Base-by-base conservation (phyloP, 1,140 invertebrate genomes). In the Polypedilum pembai region DNA sequence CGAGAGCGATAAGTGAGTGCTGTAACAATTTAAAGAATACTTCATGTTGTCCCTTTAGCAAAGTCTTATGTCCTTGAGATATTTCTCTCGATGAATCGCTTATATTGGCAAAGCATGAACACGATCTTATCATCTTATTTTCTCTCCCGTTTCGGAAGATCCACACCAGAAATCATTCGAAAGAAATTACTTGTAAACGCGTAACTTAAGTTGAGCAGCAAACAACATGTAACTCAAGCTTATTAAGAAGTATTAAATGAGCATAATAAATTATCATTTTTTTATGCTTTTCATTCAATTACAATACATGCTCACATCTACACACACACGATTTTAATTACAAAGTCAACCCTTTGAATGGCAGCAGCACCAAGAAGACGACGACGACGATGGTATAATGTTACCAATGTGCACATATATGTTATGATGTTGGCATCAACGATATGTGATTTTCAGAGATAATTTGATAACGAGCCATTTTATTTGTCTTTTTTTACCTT, bases 281-380 rank as follows among this genome's bases (percentile, higher is more conserved):
- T 69, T 69, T 21, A 69, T 69, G 65, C 65, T 69, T 69, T 33
- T 69, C 65, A 69, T 69, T 69, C 65, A 69, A 69, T 69, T 69
- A 21, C 65, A 69, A n/a, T n/a, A n/a, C n/a, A n/a, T n/a, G n/a
- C n/a, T 56, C n/a, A 10, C 4, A 56, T 12, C 4, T 12, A 33
- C 24, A 33, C n/a, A 56, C 45, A 56, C 4, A 56, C 45, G 4
- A n/a, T n/a, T 56, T 56, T 56, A 56, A 8, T 56, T 12, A 4
- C 12, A 12, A 4, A n/a, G 45, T 12, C 45, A 56, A 4, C n/a
- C 12, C 45, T n/a, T n/a, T 56, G 45, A 56, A 56, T 56, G 45
- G 12, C 12, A 12, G 45, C 41, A 45, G n/a, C 45, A 56, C 12
- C 8, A 45, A 45, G 15, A 45, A 45, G 15, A 45, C 8, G 40